Conservation (phyloP, 2,113 vertebrate genomes). For the Chaetura pelagica region DNA sequence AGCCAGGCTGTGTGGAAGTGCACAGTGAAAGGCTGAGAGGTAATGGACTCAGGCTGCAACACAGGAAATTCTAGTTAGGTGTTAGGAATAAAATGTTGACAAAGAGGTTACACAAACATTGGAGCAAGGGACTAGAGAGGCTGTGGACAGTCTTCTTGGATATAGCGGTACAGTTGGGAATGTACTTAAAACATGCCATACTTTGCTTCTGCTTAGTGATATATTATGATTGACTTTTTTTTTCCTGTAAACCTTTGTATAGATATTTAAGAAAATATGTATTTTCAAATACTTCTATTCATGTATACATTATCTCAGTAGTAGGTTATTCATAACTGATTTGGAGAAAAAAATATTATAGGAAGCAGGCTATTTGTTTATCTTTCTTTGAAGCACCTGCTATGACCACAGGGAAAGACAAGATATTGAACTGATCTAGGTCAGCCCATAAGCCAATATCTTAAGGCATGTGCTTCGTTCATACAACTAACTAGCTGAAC, state of each 20-base stretch:
- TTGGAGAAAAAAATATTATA: neutral
- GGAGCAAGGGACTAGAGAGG: neutral
- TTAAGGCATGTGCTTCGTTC: neutral
- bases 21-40: neutral
- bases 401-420: neutral
- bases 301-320: neutral
- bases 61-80: neutral
- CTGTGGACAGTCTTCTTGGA: neutral
- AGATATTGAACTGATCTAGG: neutral
- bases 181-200: accelerated
- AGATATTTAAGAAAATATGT: neutral
- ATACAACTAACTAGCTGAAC: neutral
- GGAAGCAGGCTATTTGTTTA: neutral
- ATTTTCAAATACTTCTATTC: no score
- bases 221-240: neutral
- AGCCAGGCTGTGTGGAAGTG: neutral
- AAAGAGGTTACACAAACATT: neutral
- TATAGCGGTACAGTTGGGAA: neutral
- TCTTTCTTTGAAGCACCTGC: neutral
- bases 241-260: neutral
- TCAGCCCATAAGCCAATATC: neutral
- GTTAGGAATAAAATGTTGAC: neutral
- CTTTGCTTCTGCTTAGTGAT: neutral
- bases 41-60: neutral
- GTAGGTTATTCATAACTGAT: neutral